Evolutionary conservation across 2,888 invertebrate genomes (phyloP).

Genomic region (Phytoseiulus persimilis): DNA sequence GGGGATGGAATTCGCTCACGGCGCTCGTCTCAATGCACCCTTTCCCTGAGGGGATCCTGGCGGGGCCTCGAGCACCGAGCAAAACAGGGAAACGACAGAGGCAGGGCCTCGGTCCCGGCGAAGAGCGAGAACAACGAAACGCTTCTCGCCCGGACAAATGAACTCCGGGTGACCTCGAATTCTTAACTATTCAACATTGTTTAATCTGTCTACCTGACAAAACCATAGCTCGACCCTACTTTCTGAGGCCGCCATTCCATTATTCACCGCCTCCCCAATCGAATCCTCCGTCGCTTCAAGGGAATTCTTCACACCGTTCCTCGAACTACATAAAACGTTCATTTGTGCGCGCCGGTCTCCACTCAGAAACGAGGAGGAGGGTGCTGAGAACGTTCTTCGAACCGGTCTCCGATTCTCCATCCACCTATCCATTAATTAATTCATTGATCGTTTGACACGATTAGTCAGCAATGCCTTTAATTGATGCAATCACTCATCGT

Average conservation of each 20-base stretch:
- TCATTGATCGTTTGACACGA: not conserved
- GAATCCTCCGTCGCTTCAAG: no score
- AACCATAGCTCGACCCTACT: not conserved
- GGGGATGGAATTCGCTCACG: not conserved
- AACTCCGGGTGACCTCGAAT: not conserved
- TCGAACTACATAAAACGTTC: not conserved
- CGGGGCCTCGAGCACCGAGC: not conserved
- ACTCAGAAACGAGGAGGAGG: not conserved
- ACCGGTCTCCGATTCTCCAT: not conserved
- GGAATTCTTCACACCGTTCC: no score
- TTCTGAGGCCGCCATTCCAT: not conserved
- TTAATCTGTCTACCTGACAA: not conserved
- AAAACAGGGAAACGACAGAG: not conserved
- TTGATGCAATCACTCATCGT: constrained; percentile 5
- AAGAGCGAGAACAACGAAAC: not conserved
- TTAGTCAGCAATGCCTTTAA: not conserved
- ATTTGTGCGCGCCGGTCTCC: not conserved
- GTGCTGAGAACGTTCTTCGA: not conserved
- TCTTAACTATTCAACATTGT: not conserved
- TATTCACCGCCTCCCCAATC: not conserved
- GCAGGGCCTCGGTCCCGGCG: not conserved
- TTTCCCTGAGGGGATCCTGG: no score
- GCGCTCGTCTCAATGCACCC: not conserved
- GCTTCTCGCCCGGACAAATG: not conserved
- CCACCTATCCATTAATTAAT: not conserved